phyloP scores from a whole-genome alignment of 2,113 vertebrate species.

The Poeciliopsis retropinna region DNA sequence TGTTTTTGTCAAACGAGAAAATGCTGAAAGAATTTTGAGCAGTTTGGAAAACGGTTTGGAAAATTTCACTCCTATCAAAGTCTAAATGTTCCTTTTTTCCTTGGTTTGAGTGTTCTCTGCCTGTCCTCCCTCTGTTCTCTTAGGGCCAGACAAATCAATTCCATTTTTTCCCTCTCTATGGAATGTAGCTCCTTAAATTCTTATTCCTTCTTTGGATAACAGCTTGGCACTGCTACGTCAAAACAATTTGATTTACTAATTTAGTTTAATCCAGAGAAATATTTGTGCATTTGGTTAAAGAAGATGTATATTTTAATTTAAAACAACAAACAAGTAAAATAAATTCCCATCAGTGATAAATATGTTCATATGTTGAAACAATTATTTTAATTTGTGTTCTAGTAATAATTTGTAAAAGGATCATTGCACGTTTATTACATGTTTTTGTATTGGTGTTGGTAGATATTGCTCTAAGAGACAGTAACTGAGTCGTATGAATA shows the following conservation, averaged over 20 bases:
- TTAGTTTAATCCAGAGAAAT: slow-evolving; percentile 58
- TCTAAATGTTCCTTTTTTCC: background rate
- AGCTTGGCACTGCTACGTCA: slow-evolving; percentile 39
- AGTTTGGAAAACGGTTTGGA: background rate
- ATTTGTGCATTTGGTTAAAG: slow-evolving; percentile 50
- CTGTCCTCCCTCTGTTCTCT: slow-evolving; percentile 3
- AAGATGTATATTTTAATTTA: slow-evolving; percentile 27
- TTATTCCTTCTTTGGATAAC: slow-evolving; percentile 72
- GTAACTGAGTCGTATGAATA: too few species aligned
- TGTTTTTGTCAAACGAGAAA: slow-evolving; percentile 14
- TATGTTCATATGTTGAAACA: slow-evolving; percentile 2
- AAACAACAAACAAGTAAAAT: slow-evolving; percentile 11
- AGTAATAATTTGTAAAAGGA: background rate
- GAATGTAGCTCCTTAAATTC: slow-evolving; percentile 58
- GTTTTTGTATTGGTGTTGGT: background rate
- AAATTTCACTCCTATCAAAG: background rate
- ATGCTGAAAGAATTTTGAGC: background rate
- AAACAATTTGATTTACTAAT: slow-evolving; percentile 50
- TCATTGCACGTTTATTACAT: background rate
- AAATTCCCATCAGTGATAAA: background rate
- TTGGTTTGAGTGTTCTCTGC: background rate
- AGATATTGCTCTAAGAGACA: too few species aligned
- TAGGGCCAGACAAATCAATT: slow-evolving; percentile 21
- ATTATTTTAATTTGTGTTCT: background rate
- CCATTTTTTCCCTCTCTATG: slow-evolving; percentile 11